A percentile compares a stretch with the other conserved stretches of the same genome.
phyloP scores from a whole-genome alignment of 2,113 vertebrate species.

The Chionomys nivalis region DNA sequence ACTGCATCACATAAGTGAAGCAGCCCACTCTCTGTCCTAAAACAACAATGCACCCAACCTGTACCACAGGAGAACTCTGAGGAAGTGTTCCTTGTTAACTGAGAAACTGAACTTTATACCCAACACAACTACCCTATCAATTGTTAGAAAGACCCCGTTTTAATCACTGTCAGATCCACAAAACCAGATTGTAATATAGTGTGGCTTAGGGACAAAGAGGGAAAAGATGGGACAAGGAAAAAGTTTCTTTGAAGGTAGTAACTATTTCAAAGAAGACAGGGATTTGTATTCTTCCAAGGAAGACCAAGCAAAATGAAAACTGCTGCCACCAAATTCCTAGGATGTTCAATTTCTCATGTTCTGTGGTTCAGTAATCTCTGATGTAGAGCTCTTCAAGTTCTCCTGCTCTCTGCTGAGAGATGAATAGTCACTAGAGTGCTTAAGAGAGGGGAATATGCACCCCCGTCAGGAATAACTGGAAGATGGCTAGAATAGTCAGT shows the following conservation, averaged over 20 bases:
- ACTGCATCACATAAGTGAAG: background rate
- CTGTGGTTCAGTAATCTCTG: background rate
- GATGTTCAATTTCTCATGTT: background rate
- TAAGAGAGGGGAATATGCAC: background rate
- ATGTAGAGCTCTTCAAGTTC: background rate
- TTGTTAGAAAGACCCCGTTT: background rate
- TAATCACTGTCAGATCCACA: background rate
- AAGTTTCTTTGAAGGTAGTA: background rate
- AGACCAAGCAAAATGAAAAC: constrained; percentile 22
- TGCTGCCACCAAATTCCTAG: background rate
- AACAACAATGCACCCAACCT: background rate
- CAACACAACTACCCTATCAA: background rate
- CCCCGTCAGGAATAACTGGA: background rate
- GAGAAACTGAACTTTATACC: background rate
- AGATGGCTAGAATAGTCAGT: background rate
- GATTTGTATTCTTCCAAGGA: background rate
- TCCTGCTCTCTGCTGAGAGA: background rate
- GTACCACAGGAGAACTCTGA: background rate
- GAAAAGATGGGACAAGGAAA: background rate
- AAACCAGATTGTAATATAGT: background rate
- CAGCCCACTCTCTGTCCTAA: background rate
- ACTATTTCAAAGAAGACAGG: background rate
- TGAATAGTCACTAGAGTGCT: background rate
- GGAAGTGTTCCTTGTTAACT: background rate
- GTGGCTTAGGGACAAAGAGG: background rate